Evolutionary conservation across 2,113 vertebrate genomes (phyloP).

Genomic region (Colaptes auratus): DNA sequence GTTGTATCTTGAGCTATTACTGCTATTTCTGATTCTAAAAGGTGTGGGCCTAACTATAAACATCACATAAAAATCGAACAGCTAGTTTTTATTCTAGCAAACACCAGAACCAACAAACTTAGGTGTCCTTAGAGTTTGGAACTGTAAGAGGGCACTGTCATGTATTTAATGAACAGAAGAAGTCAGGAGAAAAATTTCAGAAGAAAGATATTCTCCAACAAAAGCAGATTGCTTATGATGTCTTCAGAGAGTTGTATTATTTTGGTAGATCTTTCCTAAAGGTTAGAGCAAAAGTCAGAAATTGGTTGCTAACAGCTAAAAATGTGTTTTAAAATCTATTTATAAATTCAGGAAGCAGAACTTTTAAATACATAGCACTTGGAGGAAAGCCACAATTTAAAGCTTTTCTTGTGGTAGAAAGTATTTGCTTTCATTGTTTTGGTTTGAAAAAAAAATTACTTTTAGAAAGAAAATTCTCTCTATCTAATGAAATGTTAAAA

Average conservation of each 20-base stretch:
- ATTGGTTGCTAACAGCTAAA: not conserved
- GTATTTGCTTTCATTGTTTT: not conserved
- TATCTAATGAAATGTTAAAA: not conserved
- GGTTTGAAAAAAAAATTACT: not conserved
- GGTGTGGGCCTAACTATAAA: not conserved
- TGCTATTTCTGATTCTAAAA: conserved; percentile 3
- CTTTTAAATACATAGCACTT: not conserved
- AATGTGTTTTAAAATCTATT: not conserved
- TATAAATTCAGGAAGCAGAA: not conserved
- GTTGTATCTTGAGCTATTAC: not conserved
- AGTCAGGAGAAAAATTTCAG: not conserved
- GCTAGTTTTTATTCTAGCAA: not conserved
- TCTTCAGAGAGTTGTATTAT: not conserved
- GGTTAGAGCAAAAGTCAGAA: not conserved
- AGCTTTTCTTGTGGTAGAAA: not conserved
- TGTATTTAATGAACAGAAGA: not conserved
- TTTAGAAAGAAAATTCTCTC: not conserved
- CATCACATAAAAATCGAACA: not conserved
- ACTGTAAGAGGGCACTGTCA: not conserved
- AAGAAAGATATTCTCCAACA: not conserved
- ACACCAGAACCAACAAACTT: not conserved
- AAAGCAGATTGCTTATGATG: not conserved
- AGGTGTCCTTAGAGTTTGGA: not conserved
- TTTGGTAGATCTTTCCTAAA: not conserved
- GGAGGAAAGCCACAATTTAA: not conserved